phyloP scores from a whole-genome alignment of 1,140 invertebrate species.

The Carcinoscorpius rotundicauda region DNA sequence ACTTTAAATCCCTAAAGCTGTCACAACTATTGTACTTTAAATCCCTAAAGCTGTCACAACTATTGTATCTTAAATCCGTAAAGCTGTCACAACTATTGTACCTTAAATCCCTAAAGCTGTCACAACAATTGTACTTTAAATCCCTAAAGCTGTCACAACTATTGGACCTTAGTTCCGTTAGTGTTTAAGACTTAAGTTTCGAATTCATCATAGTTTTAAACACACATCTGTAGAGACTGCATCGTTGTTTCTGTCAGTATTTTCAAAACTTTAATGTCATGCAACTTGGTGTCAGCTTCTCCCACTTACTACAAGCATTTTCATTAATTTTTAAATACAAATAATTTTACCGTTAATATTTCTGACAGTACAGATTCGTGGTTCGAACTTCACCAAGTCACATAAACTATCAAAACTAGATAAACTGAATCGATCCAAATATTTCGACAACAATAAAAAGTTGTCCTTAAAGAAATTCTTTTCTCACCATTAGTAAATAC shows the following conservation, averaged over 20 bases:
- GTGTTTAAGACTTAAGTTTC: too few species aligned
- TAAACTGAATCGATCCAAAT: neutral
- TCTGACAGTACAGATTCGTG: too few species aligned
- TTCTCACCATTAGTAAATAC: constrained; percentile 1
- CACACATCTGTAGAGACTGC: too few species aligned
- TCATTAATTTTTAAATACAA: too few species aligned
- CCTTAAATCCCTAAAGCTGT: neutral
- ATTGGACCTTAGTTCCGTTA: neutral
- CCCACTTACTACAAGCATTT: too few species aligned
- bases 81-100: neutral
- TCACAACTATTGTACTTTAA: neutral
- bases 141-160: neutral
- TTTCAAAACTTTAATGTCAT: too few species aligned
- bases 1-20: neutral
- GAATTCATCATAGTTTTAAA: too few species aligned
- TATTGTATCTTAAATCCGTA: neutral
- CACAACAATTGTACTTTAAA: neutral
- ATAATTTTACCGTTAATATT: too few species aligned
- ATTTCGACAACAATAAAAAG: neutral
- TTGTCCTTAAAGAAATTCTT: neutral
- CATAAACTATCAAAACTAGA: too few species aligned
- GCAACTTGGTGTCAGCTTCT: too few species aligned
- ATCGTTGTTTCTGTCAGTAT: too few species aligned
- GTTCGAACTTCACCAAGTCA: too few species aligned
- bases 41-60: neutral